Evolutionary conservation across 2,113 vertebrate species (phyloP).

Genomic region (Psephotus haematonotus): DNA sequence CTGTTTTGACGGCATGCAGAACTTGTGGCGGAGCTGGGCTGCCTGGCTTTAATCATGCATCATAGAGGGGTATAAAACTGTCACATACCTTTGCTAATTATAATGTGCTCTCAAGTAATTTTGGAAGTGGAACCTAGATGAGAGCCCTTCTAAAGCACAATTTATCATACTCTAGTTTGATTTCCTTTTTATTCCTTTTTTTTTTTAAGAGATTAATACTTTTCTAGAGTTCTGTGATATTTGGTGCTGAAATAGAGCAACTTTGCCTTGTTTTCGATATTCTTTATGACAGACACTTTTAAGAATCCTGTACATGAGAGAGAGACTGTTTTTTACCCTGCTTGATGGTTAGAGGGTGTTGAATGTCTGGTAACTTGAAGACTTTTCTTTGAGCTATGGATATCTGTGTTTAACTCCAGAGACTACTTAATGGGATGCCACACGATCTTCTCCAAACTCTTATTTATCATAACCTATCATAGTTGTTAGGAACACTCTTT

Average conservation of each 20-base stretch:
- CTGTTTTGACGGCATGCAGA: slow-evolving; percentile 51
- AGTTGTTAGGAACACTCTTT: neutral
- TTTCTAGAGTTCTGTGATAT: neutral
- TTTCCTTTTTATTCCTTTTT: neutral
- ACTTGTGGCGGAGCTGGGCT: neutral
- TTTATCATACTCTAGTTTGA: slow-evolving; percentile 28
- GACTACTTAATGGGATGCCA: neutral
- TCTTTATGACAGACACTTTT: neutral
- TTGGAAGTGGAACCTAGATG: slow-evolving; percentile 51
- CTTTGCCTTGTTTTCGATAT: neutral
- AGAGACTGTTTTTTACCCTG: neutral
- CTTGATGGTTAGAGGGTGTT: neutral
- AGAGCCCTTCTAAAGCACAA: slow-evolving; percentile 26
- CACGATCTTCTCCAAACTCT: neutral
- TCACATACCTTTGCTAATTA: slow-evolving; percentile 71
- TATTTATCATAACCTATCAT: neutral
- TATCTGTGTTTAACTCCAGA: slow-evolving; percentile 2
- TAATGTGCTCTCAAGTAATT: slow-evolving; percentile 64
- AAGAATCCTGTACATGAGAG: neutral
- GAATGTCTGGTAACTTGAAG: neutral
- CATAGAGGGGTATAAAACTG: slow-evolving; percentile 59
- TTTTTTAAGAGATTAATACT: neutral
- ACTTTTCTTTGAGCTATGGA: slow-evolving; percentile 1
- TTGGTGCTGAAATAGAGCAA: neutral
- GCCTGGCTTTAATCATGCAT: slow-evolving; percentile 68